phyloP scores from a whole-genome alignment of 2,888 invertebrate genomes.

The Sesia bembeciformis region DNA sequence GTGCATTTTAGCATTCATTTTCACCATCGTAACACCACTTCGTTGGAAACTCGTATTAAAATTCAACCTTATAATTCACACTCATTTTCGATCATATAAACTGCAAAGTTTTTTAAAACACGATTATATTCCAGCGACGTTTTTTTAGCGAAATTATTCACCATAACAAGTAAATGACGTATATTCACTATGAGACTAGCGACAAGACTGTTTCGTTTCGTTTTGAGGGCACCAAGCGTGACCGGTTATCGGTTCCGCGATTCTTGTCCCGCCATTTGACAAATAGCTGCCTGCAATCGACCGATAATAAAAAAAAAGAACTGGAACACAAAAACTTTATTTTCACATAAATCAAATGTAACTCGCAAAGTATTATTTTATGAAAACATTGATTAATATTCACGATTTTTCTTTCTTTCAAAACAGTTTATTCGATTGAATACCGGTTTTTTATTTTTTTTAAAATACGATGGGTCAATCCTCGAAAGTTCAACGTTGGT shows the following conservation, averaged over 20 bases:
- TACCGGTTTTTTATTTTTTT: too few species aligned
- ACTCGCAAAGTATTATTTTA: too few species aligned
- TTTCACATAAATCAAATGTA: too few species aligned
- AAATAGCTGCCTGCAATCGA: conserved; percentile 21
- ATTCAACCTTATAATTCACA: not conserved
- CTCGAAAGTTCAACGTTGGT: too few species aligned
- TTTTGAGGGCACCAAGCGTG: not conserved
- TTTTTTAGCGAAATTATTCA: not conserved
- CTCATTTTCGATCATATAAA: not conserved
- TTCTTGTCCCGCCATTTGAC: conserved; percentile 21
- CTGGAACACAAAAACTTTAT: not conserved
- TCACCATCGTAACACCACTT: conserved; percentile 22
- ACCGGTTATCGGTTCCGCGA: too few species aligned
- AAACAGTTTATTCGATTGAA: too few species aligned
- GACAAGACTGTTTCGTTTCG: not conserved
- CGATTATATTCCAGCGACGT: not conserved
- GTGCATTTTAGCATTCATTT: conserved; percentile 77
- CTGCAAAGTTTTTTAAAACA: not conserved
- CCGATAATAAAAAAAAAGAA: conserved; percentile 6
- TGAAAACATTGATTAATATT: too few species aligned
- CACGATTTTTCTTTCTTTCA: too few species aligned
- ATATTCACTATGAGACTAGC: not conserved
- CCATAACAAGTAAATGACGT: not conserved
- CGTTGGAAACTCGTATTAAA: not conserved
- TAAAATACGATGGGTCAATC: too few species aligned